Base-by-base conservation (phyloP, 37 sponge, comb jelly and placozoan species). In the Aphrocallistes beatrix region DNA sequence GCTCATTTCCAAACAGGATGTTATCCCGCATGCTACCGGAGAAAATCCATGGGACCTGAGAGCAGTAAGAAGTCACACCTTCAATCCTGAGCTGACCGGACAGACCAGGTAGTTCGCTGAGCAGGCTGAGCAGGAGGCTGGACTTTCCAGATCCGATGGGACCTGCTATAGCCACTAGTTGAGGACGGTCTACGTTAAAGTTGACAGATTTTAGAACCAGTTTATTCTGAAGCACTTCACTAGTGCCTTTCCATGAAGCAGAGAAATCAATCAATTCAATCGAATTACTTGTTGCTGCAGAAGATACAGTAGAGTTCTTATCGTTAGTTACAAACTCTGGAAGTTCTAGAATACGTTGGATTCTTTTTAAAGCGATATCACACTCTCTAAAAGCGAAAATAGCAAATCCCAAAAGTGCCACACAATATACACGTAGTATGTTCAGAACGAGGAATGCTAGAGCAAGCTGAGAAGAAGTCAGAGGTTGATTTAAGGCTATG, bases 21-120 rank as follows among this genome's bases (percentile, higher is more conserved):
- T 84, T 84, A 9, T 84, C 85, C 38, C 51, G 13, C 1, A 84
- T 60, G 69, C 82, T 84, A 3, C 75, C 75, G 34, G 75, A 60
- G 75, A 60, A 60, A 25, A 60, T 60, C 75, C 75, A 60, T 25
- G 75, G 75, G 6, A 25, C 75, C 75, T 60, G 75, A 6, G 75
- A 19, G 8, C 28, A 19, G 75, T 60, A 60, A 3, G 75, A 60
- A 3, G 75, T 19, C 25, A 32, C 32, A 6, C 75, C 34, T 6
- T 19, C 75, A 25, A 28, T 60, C 3, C 17, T 60, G 32, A 60
- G 75, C 6, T 60, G 75, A 30, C 75, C 75, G n/a, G 75, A 60
- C 3, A 60, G 17, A 30, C 75, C 75, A 13, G 75, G 75, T 13
- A 60, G 75, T 13, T 60, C 75, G 8, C n/a, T 60, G 75, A 60